Evolutionary conservation across 2,113 vertebrate species (phyloP).

Genomic region (Eclectus roratus): DNA sequence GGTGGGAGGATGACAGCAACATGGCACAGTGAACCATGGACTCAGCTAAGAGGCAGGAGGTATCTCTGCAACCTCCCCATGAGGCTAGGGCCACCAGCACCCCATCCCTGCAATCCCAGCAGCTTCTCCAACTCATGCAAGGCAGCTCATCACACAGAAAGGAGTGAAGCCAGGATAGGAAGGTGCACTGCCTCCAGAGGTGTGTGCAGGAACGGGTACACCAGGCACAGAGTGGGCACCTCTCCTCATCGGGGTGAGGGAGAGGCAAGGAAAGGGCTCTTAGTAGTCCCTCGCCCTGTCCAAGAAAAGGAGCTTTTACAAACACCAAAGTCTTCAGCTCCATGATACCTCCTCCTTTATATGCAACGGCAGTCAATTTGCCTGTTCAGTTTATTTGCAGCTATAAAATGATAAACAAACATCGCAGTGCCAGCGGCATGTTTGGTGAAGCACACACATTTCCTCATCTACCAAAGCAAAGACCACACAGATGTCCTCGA

Average conservation of each 20-base stretch:
- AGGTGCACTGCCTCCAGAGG: background rate
- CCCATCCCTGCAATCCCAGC: background rate
- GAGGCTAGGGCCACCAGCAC: background rate
- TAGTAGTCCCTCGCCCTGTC: background rate
- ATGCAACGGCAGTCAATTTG: background rate
- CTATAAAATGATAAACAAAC: background rate
- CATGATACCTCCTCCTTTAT: background rate
- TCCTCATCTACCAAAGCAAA: background rate
- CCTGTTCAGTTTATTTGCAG: background rate
- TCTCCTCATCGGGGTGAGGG: fast-evolving
- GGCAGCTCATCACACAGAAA: background rate
- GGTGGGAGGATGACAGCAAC: background rate
- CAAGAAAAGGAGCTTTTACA: background rate
- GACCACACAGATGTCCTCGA: background rate
- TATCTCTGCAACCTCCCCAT: background rate
- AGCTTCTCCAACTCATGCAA: background rate
- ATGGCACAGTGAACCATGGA: background rate
- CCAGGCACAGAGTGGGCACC: background rate
- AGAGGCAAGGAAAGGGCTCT: background rate
- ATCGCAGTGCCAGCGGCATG: fast-evolving
- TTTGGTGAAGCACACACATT: background rate
- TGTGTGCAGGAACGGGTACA: fast-evolving
- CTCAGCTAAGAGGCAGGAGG: background rate
- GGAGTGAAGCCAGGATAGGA: background rate
- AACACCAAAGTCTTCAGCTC: background rate